Conservation (phyloP, 2,113 vertebrate genomes). For the Elephas maximus region DNA sequence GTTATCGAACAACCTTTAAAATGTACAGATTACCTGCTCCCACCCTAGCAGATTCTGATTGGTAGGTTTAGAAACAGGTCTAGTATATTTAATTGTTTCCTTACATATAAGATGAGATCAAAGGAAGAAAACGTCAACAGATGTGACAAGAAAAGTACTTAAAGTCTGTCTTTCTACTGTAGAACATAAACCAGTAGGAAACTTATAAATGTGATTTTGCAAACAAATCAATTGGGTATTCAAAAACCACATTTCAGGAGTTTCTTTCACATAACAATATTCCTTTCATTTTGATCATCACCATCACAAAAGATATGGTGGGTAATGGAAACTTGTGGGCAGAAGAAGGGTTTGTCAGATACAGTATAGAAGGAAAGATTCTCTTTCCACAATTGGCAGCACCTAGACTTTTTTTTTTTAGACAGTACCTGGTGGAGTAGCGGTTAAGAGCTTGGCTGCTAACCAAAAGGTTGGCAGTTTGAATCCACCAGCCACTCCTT, state of each 20-base stretch:
- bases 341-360: background rate
- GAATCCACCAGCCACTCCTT: too few species aligned
- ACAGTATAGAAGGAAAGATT: rapidly evolving
- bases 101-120: background rate
- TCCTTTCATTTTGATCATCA: background rate
- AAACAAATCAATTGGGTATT: background rate
- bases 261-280: conserved; percentile 23
- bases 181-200: background rate
- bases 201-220: background rate
- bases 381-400: background rate
- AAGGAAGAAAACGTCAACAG: conserved; percentile 25
- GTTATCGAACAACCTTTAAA: background rate
- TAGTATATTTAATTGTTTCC: background rate
- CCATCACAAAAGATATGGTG: background rate
- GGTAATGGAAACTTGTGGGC: background rate
- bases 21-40: background rate
- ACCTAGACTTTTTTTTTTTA: too few species aligned
- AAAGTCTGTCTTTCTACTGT: background rate
- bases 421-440: too few species aligned
- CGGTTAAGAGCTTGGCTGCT: too few species aligned
- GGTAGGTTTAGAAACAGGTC: background rate
- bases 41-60: background rate
- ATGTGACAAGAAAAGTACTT: background rate
- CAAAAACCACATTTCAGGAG: background rate
- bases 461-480: too few species aligned